phyloP scores from a whole-genome alignment of 2,113 vertebrate species.

The Oreotrochilus melanogaster region DNA sequence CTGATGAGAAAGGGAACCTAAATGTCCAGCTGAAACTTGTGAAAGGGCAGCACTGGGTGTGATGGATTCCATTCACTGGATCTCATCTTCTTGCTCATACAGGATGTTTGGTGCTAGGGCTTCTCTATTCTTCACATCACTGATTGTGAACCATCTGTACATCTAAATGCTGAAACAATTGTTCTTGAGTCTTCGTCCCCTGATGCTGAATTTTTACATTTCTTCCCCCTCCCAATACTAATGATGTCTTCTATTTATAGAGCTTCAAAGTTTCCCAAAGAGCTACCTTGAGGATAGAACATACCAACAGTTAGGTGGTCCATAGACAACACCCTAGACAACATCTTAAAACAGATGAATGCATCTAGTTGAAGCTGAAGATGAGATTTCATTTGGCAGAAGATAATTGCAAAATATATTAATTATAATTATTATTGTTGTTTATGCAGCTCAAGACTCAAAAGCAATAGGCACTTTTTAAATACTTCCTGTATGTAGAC shows the following conservation, averaged over 20 bases:
- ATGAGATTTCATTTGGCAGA: constrained; percentile 31
- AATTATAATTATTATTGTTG: constrained; percentile 43
- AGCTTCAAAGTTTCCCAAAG: constrained; percentile 15
- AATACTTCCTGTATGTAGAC: not conserved
- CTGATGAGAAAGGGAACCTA: not conserved
- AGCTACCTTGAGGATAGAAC: constrained; percentile 10
- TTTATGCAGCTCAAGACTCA: constrained; percentile 19
- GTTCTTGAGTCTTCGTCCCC: not conserved
- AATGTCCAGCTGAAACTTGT: not conserved
- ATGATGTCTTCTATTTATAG: constrained; percentile 54
- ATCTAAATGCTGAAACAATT: not conserved
- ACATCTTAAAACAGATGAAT: constrained; percentile 17
- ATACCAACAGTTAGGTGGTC: not conserved
- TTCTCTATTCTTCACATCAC: not conserved
- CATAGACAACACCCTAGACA: not conserved
- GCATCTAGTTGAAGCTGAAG: constrained; percentile 32
- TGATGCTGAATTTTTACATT: not conserved
- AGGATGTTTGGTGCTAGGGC: not conserved
- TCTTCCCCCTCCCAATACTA: not conserved
- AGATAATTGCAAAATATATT: constrained; percentile 62
- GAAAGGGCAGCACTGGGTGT: not conserved
- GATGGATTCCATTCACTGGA: not conserved
- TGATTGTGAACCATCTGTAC: not conserved
- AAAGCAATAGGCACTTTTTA: constrained; percentile 22
- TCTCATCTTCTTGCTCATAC: not conserved